Evolutionary conservation across 2,113 vertebrate genomes (phyloP).

Genomic region (Motacilla alba): DNA sequence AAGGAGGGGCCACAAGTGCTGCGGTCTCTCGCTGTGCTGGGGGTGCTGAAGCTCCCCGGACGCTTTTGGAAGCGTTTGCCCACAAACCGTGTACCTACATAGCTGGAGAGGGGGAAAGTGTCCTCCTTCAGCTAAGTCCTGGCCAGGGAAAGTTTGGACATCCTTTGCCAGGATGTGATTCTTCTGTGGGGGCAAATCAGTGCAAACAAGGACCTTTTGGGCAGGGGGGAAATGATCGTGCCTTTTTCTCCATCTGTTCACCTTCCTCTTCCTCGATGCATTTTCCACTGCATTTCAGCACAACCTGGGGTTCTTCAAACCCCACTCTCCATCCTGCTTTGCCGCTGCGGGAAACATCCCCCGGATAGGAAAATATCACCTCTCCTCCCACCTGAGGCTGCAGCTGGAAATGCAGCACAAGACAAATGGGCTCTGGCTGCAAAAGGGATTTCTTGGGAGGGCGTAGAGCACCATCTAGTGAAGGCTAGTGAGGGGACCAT

Average conservation of each 20-base stretch:
- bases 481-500: not conserved
- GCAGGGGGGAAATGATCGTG: not conserved
- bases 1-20: not conserved
- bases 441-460: not conserved
- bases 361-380: not conserved
- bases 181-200: not conserved
- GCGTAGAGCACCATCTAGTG: conserved; percentile 54
- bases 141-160: not conserved
- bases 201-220: not conserved
- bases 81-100: accelerated
- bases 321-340: not conserved
- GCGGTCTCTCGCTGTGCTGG: accelerated
- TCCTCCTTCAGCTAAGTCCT: not conserved
- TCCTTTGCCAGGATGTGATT: accelerated
- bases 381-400: not conserved
- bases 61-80: accelerated
- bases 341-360: not conserved
- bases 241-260: not conserved
- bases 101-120: not conserved
- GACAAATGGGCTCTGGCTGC: accelerated
- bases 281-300: not conserved
- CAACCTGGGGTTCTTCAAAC: not conserved
- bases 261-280: not conserved
- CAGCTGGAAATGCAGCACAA: accelerated
- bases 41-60: not conserved